phyloP scores from a whole-genome alignment of 2,888 invertebrate genomes.

The Reticulitermes lucifugus region DNA sequence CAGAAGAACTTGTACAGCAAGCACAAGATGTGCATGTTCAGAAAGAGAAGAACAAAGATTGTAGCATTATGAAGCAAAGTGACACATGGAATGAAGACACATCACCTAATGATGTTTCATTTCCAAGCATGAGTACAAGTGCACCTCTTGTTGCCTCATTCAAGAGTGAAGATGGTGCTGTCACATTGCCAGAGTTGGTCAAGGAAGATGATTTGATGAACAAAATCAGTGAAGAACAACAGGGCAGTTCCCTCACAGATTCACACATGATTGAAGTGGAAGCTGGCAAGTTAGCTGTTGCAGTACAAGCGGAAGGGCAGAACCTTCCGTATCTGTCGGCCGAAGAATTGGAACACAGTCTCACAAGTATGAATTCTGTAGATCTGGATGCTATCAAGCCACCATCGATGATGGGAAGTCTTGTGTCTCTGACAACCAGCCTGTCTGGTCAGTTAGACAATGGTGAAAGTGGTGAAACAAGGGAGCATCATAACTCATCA shows the following conservation, averaged over 20 bases:
- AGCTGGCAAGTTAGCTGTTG: conserved; percentile 76
- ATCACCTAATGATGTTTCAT: conserved; percentile 82
- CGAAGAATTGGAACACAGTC: conserved; percentile 69
- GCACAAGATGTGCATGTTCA: conserved; percentile 36
- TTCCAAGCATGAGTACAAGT: conserved; percentile 83
- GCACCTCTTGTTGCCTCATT: conserved; percentile 78
- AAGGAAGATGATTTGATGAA: conserved; percentile 60
- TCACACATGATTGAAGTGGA: conserved; percentile 80
- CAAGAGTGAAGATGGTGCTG: conserved; percentile 65
- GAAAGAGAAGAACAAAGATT: conserved; percentile 52
- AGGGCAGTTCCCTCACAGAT: conserved; percentile 73
- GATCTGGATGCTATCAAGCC: conserved; percentile 82
- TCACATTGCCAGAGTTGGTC: conserved; percentile 64
- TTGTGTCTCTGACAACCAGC: conserved; percentile 69
- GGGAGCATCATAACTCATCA: conserved; percentile 57
- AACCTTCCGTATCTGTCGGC: conserved; percentile 45
- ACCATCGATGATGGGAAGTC: conserved; percentile 80
- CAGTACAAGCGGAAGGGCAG: conserved; percentile 59
- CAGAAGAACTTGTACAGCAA: conserved; percentile 71
- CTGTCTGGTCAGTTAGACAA: conserved; percentile 56
- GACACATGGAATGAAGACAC: conserved; percentile 88
- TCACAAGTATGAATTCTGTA: conserved; percentile 70
- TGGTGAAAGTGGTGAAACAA: conserved; percentile 41
- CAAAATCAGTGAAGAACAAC: conserved; percentile 58
- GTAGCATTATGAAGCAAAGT: conserved; percentile 61